These are phyloP conservation scores for Chymomyza costata DNA, from an alignment of 1,140 invertebrate genomes.

Conservation along the genomic window DNA sequence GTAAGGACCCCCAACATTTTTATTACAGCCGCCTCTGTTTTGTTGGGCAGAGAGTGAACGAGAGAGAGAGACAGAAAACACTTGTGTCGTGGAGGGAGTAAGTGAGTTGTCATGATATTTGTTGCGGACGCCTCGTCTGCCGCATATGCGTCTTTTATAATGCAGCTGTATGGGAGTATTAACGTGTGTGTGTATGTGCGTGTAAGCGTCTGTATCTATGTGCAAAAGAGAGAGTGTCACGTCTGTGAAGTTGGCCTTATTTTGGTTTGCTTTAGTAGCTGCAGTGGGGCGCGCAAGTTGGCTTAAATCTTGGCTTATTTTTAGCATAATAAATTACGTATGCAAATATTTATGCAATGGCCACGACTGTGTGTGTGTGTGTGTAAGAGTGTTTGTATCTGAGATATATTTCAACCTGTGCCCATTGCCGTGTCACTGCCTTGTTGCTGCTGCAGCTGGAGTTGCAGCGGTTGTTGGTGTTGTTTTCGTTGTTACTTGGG, in stretches of 20 bases:
- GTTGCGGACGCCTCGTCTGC: conserved; percentile 20
- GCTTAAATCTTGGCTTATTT: conserved; percentile 71
- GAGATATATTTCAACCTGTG: conserved; percentile 28
- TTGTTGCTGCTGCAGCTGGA: conserved; percentile 9
- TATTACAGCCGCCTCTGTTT: no score
- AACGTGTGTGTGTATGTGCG: not conserved
- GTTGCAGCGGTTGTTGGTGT: conserved; percentile 17
- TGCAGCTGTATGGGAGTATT: conserved; percentile 19
- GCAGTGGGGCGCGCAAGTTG: no score
- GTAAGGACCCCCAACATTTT: no score
- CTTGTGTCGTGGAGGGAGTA: conserved; percentile 33
- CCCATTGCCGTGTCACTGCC: conserved; percentile 6
- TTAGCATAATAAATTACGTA: conserved; percentile 70
- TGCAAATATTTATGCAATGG: conserved; percentile 61
- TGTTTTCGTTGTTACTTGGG: no score
- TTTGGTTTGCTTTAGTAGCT: conserved; percentile 20
- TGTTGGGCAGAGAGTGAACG: no score
- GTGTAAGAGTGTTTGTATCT: conserved; percentile 14
- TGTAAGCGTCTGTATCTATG: not conserved
- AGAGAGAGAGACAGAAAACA: no score
- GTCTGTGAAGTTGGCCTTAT: conserved; percentile 58
- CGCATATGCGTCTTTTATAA: conserved; percentile 40
- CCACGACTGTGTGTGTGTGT: conserved; percentile 9
- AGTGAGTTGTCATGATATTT: conserved; percentile 67
- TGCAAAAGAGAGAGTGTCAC: not conserved